Evolutionary conservation across 2,888 invertebrate genomes (phyloP).

Genomic region (Pachymerium ferrugineum): DNA sequence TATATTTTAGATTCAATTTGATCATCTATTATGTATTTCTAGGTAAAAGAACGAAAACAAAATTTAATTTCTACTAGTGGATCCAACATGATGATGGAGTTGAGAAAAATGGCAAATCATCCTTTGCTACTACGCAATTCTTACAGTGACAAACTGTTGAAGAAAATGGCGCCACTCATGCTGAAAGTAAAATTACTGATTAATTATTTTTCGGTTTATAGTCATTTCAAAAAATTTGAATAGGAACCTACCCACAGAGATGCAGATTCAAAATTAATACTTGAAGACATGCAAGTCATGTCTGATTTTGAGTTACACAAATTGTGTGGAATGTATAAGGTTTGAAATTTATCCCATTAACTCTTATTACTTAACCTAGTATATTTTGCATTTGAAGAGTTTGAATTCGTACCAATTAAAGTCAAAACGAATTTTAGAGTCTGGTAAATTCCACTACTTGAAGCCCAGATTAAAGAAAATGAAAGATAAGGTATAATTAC

Average conservation of each 20-base stretch:
- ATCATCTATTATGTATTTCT: not conserved
- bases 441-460: conserved; percentile 79
- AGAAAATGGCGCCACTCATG: conserved; percentile 64
- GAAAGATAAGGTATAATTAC: conserved; percentile 62
- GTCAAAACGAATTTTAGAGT: conserved; percentile 64
- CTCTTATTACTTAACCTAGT: not conserved
- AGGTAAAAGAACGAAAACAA: conserved; percentile 28
- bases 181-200: conserved; percentile 48
- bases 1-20: not conserved
- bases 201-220: no score
- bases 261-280: conserved; percentile 54
- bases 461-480: conserved; percentile 70
- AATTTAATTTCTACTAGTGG: conserved; percentile 37
- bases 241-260: conserved; percentile 49
- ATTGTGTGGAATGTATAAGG: conserved; percentile 63
- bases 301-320: conserved; percentile 89
- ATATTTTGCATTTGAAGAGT: conserved; percentile 38
- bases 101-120: conserved; percentile 90
- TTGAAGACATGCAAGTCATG: conserved; percentile 78
- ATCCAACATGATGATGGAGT: conserved; percentile 78
- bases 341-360: conserved; percentile 41
- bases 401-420: conserved; percentile 40
- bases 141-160: conserved; percentile 55
- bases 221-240: conserved; percentile 7
- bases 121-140: conserved; percentile 73